Conservation (phyloP, 2,113 vertebrate species). For the Eidolon helvum region DNA sequence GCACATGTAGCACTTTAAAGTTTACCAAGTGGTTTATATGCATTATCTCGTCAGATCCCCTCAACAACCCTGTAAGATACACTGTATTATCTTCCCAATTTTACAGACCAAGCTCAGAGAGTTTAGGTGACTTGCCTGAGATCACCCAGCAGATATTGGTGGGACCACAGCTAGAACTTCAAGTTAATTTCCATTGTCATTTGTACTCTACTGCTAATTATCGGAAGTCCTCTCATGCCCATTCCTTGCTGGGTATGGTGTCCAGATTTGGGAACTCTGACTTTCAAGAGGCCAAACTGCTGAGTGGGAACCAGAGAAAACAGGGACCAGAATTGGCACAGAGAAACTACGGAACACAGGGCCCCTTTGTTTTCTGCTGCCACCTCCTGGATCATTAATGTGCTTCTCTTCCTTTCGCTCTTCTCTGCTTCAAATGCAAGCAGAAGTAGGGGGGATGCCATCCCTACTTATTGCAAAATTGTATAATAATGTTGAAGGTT, state of each 20-base stretch:
- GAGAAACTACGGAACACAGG: neutral
- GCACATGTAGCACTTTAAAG: neutral
- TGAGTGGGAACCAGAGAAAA: neutral
- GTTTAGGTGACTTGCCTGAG: neutral
- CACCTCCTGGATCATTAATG: neutral
- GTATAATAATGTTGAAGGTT: neutral
- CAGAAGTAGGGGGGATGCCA: neutral
- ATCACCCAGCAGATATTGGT: neutral
- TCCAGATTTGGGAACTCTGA: neutral
- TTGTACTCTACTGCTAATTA: neutral
- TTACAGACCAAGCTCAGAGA: neutral
- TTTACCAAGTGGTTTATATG: neutral
- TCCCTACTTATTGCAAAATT: neutral
- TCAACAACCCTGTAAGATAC: neutral
- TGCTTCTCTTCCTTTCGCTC: neutral
- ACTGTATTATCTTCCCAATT: neutral
- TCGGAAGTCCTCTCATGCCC: neutral
- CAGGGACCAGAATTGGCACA: neutral
- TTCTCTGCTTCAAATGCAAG: neutral
- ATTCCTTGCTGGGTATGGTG: neutral
- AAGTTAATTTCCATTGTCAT: neutral
- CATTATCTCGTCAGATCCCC: neutral
- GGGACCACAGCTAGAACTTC: neutral
- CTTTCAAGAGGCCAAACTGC: neutral
- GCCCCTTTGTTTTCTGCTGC: conserved; percentile 31